Evolutionary conservation across 2,888 invertebrate genomes (phyloP), one percentile per base, ranked within the genome.

Genomic region (Pterobdella sp.): DNA sequence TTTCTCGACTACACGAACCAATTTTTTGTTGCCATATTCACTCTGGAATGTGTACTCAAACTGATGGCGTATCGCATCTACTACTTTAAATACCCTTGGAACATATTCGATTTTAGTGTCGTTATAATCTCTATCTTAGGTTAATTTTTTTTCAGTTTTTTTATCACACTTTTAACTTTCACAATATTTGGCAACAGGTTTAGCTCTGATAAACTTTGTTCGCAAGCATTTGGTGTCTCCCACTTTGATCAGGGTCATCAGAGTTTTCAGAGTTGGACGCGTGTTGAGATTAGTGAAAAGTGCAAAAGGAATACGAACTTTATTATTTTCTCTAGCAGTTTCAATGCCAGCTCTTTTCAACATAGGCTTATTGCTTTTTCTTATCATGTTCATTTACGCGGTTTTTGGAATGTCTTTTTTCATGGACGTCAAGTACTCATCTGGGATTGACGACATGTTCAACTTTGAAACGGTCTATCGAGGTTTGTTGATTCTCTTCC

Each of bases 361-460:
- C 87, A 97, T 97, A 85, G 96, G 96, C 86, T 89, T 97, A 81
- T 88, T 97, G 82, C 89, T 97, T 82, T 95, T 96, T 86, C 88
- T 97, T 83, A 94, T 97, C 84, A 96, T 97, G 93, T 97, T 96
- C 87, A 97, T 97, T 87, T 97, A 95, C 85, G 94, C 95, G 81
- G 96, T 96, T 84, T 96, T 97, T 85, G 97, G 97, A 80, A 96
- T 97, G 96, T 94, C 94, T 76, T 97, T 97, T 88, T 97, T 97
- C 87, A 94, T 94, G 94, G 91, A 94, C 86, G 95, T 96, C 79
- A 92, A 93, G 85, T 90, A 93, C 85, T 90, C 91, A 83, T 91
- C 91, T 81, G 96, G 95, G 79, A 88, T 97, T 79, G 95, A 96
- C 83, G 93, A 94, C 84, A 79, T 94, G 78, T 96, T 95, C 87